Evolutionary conservation across 2,797 vertebrate genomes (phyloP).

Genomic region (Cercopithecus petaurista): DNA sequence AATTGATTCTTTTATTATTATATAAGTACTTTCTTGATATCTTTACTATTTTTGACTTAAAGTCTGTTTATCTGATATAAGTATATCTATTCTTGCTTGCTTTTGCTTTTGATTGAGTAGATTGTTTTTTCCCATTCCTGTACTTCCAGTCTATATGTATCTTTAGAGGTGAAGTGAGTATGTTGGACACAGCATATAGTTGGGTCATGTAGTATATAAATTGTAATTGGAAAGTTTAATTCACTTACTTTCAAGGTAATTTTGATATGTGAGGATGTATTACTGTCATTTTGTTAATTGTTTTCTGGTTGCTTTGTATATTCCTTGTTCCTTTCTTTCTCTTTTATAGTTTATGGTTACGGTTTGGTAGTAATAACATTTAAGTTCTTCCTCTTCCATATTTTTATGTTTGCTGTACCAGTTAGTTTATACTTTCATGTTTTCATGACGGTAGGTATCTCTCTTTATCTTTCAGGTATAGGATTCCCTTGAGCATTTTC

Average conservation of each 20-base stretch:
- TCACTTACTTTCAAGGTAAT: neutral
- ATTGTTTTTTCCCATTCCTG: neutral
- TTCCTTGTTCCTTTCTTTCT: neutral
- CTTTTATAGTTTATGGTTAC: neutral
- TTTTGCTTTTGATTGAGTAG: neutral
- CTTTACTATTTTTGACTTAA: neutral
- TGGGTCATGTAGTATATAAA: neutral
- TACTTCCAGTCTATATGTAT: neutral
- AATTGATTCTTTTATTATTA: neutral
- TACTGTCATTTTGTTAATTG: neutral
- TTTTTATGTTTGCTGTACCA: neutral
- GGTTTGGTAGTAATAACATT: neutral
- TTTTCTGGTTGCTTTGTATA: neutral
- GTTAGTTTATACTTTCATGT: neutral
- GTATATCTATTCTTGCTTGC: neutral
- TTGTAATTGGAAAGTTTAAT: neutral
- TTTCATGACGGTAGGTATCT: neutral
- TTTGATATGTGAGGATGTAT: neutral
- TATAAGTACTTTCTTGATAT: neutral
- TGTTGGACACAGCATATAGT: neutral
- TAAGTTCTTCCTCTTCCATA: neutral
- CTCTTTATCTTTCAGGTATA: neutral
- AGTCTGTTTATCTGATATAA: neutral
- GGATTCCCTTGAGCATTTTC: neutral
- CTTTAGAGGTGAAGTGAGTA: neutral